These are phyloP conservation scores for Acanthurus tractus DNA, from an alignment of 2,797 vertebrate genomes.

Conservation along the genomic window DNA sequence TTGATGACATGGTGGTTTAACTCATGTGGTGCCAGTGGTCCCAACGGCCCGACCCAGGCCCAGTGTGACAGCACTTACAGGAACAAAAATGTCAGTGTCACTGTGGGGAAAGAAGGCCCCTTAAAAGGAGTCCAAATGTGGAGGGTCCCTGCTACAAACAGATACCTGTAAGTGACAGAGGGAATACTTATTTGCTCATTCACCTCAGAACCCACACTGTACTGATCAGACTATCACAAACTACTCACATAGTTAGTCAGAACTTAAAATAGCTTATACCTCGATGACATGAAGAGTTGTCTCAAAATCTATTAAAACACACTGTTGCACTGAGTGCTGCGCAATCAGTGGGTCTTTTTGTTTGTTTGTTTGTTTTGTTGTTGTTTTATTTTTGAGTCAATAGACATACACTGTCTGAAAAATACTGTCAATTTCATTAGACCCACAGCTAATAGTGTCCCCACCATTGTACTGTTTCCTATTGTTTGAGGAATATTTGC, in stretches of 20 bases:
- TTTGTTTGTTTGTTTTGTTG: no score
- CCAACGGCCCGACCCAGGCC: slow-evolving; percentile 89
- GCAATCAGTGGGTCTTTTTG: background rate
- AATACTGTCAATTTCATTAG: no score
- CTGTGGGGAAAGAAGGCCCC: slow-evolving; percentile 84
- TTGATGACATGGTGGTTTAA: slow-evolving; percentile 90
- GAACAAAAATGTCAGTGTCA: slow-evolving; percentile 88
- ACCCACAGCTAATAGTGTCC: background rate
- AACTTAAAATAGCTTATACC: background rate
- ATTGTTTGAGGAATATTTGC: background rate
- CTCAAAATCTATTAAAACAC: background rate
- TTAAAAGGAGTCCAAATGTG: slow-evolving; percentile 91
- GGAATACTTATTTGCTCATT: background rate
- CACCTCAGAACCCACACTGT: background rate
- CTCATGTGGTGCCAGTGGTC: slow-evolving; percentile 91
- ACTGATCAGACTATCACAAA: background rate
- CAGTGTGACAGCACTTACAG: slow-evolving; percentile 91
- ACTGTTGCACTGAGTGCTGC: background rate
- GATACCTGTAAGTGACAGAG: slow-evolving; percentile 86
- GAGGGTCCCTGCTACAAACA: slow-evolving; percentile 89
- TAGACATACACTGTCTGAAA: background rate
- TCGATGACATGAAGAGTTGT: background rate
- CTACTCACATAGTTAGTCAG: background rate
- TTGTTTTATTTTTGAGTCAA: background rate
- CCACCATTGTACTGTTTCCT: background rate